phyloP scores from a whole-genome alignment of 2,797 vertebrate species.

The Gila robusta region DNA sequence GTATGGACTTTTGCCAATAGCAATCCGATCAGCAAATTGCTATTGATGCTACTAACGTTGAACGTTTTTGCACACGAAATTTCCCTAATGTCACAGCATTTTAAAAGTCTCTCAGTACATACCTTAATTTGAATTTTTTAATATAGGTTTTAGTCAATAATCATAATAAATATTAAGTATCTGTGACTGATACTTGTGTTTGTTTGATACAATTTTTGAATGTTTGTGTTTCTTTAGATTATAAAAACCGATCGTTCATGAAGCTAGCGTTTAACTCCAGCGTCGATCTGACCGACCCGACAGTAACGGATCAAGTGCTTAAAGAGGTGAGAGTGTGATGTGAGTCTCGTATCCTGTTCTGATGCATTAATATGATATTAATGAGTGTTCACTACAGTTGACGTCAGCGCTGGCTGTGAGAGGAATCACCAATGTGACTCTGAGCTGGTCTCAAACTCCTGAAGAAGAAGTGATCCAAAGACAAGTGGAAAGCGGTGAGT shows the following conservation, averaged over 20 bases:
- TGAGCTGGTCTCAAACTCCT: slow-evolving; percentile 21
- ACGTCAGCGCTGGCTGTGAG: neutral
- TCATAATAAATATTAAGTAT: neutral
- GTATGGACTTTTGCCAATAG: no score
- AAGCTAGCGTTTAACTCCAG: neutral
- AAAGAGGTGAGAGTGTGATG: neutral
- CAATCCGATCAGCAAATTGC: no score
- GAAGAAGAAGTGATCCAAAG: neutral
- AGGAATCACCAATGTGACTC: slow-evolving; percentile 2
- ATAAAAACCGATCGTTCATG: accelerated
- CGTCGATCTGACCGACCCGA: neutral
- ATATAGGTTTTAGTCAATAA: neutral
- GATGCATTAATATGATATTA: neutral
- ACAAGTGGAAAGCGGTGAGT: neutral
- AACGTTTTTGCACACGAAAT: no score
- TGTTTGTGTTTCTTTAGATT: neutral
- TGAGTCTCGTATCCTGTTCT: neutral
- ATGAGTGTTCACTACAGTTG: neutral
- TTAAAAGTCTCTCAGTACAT: no score
- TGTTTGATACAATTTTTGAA: neutral
- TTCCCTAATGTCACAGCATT: no score
- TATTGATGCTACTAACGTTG: no score
- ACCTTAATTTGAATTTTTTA: no score
- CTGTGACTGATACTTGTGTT: neutral
- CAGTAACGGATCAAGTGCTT: neutral